A percentile compares a stretch with the other conserved stretches of the same genome.
Evolutionary conservation across 2,113 vertebrate species (phyloP).

Genomic region (Gobiocypris rarus): DNA sequence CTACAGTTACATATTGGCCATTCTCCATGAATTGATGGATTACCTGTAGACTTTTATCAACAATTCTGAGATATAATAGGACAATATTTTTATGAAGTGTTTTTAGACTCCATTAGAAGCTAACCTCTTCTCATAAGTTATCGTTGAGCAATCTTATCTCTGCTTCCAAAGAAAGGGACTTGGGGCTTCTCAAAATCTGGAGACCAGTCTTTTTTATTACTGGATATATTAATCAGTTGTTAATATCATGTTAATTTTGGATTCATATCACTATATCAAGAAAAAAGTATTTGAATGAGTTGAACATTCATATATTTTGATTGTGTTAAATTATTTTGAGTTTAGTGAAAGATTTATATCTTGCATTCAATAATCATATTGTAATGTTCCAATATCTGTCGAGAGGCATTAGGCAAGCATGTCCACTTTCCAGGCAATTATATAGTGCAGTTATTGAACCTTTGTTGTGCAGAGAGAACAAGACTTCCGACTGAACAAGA

Average conservation of each 20-base stretch:
- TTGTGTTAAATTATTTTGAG: neutral
- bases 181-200: neutral
- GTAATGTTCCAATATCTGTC: neutral
- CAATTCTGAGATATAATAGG: neutral
- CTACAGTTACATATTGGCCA: no score
- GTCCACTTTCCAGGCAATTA: neutral
- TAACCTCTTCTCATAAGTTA: neutral
- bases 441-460: neutral
- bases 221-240: neutral
- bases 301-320: no score
- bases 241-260: neutral
- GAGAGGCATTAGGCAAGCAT: neutral
- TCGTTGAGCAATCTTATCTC: neutral
- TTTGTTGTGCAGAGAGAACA: neutral
- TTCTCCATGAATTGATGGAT: neutral
- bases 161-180: neutral
- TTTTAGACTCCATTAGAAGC: neutral
- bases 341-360: neutral
- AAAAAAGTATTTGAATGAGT: no score
- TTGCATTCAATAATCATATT: neutral
- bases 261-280: no score
- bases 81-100: no score
- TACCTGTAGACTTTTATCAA: conserved; percentile 2
- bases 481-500: no score
- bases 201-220: neutral